These are phyloP conservation scores for Podarcis muralis DNA, from an alignment of 2,113 vertebrate species.

Conservation along the genomic window DNA sequence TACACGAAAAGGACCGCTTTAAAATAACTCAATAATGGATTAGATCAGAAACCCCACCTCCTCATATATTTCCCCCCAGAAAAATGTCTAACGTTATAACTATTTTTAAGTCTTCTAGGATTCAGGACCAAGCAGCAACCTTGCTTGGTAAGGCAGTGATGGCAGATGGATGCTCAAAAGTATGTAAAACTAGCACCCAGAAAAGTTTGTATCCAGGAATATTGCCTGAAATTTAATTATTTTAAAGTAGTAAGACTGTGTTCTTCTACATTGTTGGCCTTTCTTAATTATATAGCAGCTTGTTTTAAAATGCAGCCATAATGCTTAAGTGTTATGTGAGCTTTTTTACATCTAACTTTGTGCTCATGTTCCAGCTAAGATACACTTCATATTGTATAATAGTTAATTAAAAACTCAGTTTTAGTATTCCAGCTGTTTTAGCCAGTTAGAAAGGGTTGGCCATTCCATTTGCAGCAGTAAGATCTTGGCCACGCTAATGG, in stretches of 20 bases:
- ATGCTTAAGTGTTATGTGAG: background rate
- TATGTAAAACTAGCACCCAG: background rate
- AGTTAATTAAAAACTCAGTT: slow-evolving; percentile 5
- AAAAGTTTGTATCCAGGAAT: background rate
- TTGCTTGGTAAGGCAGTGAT: background rate
- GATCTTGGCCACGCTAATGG: background rate
- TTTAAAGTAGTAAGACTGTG: background rate
- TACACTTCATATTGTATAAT: background rate
- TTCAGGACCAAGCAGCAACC: background rate
- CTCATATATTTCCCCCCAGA: background rate
- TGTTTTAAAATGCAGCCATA: background rate
- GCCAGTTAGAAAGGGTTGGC: background rate
- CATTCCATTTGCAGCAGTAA: background rate
- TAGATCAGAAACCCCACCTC: background rate
- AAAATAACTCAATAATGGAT: background rate
- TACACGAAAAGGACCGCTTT: too few species aligned
- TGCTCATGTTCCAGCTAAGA: background rate
- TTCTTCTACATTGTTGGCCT: slow-evolving; percentile 9
- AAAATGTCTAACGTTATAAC: background rate
- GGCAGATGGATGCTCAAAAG: background rate
- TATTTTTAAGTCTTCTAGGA: background rate
- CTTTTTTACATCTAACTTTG: background rate
- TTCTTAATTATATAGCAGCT: background rate
- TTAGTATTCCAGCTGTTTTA: slow-evolving; percentile 11
- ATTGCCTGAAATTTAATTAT: background rate